Base-by-base conservation (phyloP, 1,140 invertebrate genomes). In the Adoxophyes honmai region DNA sequence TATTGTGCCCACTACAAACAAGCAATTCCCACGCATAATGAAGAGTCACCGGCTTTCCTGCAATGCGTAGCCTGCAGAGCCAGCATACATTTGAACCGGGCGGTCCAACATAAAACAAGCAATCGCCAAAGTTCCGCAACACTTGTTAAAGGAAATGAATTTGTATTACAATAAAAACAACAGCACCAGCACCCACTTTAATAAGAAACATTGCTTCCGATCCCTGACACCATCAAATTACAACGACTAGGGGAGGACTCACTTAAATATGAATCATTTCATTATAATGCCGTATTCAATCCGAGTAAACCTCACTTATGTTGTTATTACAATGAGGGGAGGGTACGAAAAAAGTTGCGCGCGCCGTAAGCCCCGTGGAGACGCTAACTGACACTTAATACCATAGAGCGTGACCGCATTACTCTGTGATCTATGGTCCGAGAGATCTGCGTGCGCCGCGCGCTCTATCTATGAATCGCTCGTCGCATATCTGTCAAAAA, bases 191-290 rank as follows among this genome's bases (percentile, higher is more conserved):
- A 81, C 70, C 39, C 73, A 75, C 70, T 84, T 81, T 85, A 85
- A 86, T 88, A 88, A 88, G 85, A 88, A 86, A 88, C 80, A 86
- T 88, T 76, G 75, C 78, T 82, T 84, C 70, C 70, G 69, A 84
- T 67, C 74, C 70, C 79, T 62, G 72, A 80, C 81, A 78, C 79
- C 81, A 80, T 82, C 81, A 82, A 86, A 84, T 85, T 78, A 79
- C 72, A 76, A 67, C 68, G 73, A 64, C 73, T 65, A 71, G 81
- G 81, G 83, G 81, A 82, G 72, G 67, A 86, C 83, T 86, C 80
- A 88, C 85, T 88, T 86, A 88, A 88, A 86, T 88, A 88, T 88
- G 86, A 86, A 88, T 88, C 86, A 88, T 88, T 88, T 88, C 86
- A 88, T 88, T 88, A 88, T 88, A 88, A 88, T 86, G 68, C 83